Conservation (phyloP, 1,140 invertebrate species). For the Rhynchophorus ferrugineus region DNA sequence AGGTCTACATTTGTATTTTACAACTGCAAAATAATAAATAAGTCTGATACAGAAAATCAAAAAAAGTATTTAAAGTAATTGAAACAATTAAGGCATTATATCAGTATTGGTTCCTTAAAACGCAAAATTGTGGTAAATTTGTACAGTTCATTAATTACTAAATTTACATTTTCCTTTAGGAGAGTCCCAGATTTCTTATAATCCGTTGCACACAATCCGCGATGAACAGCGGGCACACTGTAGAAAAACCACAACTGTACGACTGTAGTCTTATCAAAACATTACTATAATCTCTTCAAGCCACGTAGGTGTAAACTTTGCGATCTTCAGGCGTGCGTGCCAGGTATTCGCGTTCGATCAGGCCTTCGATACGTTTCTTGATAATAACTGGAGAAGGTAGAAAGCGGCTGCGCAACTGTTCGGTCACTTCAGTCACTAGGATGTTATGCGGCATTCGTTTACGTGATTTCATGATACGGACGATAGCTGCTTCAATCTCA, state of each 20-base stretch:
- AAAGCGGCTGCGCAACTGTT: conserved; percentile 93
- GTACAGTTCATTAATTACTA: conserved; percentile 15
- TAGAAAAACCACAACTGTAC: conserved; percentile 10
- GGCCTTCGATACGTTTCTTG: conserved; percentile 97
- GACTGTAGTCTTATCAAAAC: conserved; percentile 2
- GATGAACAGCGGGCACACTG: conserved; percentile 1
- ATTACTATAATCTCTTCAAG: conserved; percentile 44
- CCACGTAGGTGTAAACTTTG: conserved; percentile 89
- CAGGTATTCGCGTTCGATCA: conserved; percentile 98
- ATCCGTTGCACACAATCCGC: conserved; percentile 3
- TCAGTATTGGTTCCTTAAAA: conserved; percentile 17
- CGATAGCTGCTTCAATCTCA: conserved; percentile 99
- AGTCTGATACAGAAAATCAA: conserved; percentile 7
- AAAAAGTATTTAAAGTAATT: conserved; percentile 5
- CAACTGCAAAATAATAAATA: conserved; percentile 19
- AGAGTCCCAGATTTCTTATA: conserved; percentile 1
- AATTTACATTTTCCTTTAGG: conserved; percentile 15
- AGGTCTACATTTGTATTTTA: conserved; percentile 17
- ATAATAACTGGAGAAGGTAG: conserved; percentile 95
- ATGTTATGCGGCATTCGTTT: conserved; percentile 93
- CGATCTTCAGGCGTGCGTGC: conserved; percentile 92
- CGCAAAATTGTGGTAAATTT: conserved; percentile 11
- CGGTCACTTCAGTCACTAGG: conserved; percentile 94
- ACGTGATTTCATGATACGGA: conserved; percentile 98
- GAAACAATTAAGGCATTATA: conserved; percentile 17